Percentiles rank a stretch among this genome's conserved stretches.
Conservation (phyloP, 1,140 invertebrate genomes). For the Platyscapa corneri region DNA sequence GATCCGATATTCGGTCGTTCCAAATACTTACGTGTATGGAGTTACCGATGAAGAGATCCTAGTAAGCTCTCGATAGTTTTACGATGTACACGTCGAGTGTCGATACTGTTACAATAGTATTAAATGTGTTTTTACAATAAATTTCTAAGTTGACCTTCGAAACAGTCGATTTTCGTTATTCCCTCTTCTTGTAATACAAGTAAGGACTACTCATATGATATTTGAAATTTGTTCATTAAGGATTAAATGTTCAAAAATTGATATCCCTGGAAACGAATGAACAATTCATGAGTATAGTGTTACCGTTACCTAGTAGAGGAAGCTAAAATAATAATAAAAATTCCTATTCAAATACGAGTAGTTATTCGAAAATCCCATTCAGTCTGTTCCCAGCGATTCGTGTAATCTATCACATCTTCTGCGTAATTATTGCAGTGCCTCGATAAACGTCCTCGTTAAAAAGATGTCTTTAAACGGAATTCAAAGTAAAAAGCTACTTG, state of each 20-base stretch:
- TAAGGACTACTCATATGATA: no score
- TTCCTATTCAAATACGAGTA: no score
- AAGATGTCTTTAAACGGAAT: neutral
- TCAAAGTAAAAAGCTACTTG: neutral
- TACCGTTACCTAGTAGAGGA: no score
- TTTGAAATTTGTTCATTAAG: no score
- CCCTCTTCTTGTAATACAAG: neutral
- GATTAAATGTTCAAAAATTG: no score
- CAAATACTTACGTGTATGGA: constrained; percentile 5
- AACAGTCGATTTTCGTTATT: neutral
- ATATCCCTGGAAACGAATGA: no score
- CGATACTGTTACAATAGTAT: constrained; percentile 17
- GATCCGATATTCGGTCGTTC: neutral
- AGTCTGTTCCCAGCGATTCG: no score
- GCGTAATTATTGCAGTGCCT: neutral
- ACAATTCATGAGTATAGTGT: no score
- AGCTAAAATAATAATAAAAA: no score
- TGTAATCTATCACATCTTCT: no score
- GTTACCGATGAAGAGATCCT: constrained; percentile 12
- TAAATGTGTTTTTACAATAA: neutral
- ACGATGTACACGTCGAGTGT: neutral
- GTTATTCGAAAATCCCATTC: no score
- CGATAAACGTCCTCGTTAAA: neutral
- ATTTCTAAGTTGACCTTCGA: neutral
- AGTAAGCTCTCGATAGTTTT: neutral